phyloP scores from a whole-genome alignment of 2,888 invertebrate species.

The Panzeria rudis region DNA sequence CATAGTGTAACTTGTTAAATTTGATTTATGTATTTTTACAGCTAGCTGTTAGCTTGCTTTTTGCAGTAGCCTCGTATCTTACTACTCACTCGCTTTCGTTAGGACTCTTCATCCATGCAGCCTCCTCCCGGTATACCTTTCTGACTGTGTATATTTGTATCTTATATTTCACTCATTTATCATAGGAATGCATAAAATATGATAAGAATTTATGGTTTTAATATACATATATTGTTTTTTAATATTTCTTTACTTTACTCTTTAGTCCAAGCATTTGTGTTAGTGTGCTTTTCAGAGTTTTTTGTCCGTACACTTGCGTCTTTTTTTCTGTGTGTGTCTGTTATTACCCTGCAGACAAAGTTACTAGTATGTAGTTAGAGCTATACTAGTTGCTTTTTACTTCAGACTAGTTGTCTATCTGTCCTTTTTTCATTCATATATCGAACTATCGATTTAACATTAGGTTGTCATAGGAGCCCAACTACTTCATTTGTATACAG shows the following conservation, averaged over 20 bases:
- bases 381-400: no score
- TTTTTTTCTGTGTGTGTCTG: not conserved
- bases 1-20: no score
- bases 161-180: conserved; percentile 83
- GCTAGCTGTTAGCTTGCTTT: not conserved
- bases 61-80: not conserved
- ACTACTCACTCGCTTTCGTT: not conserved
- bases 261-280: conserved; percentile 17
- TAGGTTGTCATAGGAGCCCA: no score
- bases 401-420: no score
- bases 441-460: no score
- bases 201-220: conserved; percentile 79
- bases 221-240: conserved; percentile 3
- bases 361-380: no score
- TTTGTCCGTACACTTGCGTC: not conserved
- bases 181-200: conserved; percentile 81
- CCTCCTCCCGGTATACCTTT: not conserved
- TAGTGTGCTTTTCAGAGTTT: not conserved
- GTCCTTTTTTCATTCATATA: no score
- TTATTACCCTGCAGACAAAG: no score
- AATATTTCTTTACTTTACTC: conserved; percentile 27
- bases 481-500: no score
- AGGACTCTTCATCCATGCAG: no score
- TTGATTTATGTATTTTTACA: no score
- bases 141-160: conserved; percentile 71